Conservation (phyloP, 2,888 invertebrate species). For the Amphipyra berbera region DNA sequence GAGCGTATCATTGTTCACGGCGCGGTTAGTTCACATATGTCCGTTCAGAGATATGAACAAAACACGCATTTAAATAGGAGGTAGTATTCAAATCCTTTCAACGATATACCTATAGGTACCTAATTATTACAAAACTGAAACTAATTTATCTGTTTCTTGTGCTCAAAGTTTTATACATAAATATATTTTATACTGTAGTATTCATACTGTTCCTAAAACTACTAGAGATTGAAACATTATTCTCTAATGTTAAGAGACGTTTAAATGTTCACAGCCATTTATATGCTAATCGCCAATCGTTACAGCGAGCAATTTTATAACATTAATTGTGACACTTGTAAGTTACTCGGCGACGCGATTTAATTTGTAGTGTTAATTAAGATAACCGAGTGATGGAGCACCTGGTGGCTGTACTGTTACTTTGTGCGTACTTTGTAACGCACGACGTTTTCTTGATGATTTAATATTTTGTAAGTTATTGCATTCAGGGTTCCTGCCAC, state of each 20-base stretch:
- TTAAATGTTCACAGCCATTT: conserved; percentile 11
- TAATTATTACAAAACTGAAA: no score
- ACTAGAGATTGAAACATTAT: conserved; percentile 2
- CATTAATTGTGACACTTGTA: conserved; percentile 16
- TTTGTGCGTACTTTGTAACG: background rate
- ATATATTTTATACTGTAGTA: no score
- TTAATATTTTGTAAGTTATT: background rate
- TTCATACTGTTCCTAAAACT: background rate
- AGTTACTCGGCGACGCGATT: conserved; percentile 3
- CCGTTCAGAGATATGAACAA: no score
- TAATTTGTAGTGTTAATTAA: conserved; percentile 19
- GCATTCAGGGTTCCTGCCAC: background rate
- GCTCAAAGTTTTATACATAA: no score
- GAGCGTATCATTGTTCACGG: no score
- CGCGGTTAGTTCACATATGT: no score
- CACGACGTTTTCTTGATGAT: background rate
- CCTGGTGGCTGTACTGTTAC: background rate
- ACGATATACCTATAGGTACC: no score
- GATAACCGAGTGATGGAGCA: conserved; percentile 5
- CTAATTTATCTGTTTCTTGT: no score
- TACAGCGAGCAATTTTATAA: conserved; percentile 12
- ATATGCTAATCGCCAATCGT: conserved; percentile 22
- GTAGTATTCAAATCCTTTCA: no score
- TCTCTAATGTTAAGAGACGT: conserved; percentile 3
- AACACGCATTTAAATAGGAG: no score